A percentile compares a stretch with the other conserved stretches of the same genome.
Evolutionary conservation across 35 echinoderm and acorn worm species (phyloP).

Genomic region (Eucidaris tribuloides): DNA sequence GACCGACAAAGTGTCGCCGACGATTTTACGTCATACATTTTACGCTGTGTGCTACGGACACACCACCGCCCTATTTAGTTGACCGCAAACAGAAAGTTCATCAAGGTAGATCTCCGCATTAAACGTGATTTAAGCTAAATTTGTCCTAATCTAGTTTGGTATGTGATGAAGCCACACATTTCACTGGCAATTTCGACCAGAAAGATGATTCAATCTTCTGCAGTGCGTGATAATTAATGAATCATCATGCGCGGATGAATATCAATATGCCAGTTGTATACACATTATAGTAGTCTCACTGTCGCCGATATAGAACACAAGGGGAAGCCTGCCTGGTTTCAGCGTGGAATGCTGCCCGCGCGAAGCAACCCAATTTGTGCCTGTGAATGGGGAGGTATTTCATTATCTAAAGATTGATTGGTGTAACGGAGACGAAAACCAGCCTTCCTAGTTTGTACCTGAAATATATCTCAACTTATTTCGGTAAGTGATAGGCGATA

Average conservation of each 20-base stretch:
- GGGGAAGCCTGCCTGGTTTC: neutral
- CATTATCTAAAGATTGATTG: too few relatives aligned
- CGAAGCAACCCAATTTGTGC: neutral
- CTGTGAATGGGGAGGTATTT: neutral
- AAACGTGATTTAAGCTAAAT: too few relatives aligned
- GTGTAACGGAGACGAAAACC: too few relatives aligned
- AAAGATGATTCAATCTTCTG: too few relatives aligned
- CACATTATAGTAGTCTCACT: slow-evolving; percentile 24
- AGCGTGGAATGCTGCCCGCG: slow-evolving; percentile 21
- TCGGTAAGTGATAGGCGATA: too few relatives aligned
- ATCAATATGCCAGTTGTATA: slow-evolving; percentile 11
- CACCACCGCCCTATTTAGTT: slow-evolving; percentile 1
- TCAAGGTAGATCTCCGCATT: too few relatives aligned
- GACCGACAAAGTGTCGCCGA: slow-evolving; percentile 15
- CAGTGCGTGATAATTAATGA: slow-evolving; percentile 22
- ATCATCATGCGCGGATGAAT: slow-evolving; percentile 24
- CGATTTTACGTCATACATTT: slow-evolving; percentile 10
- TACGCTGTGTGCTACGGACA: neutral
- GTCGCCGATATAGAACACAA: slow-evolving; percentile 6
- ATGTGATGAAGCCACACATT: too few relatives aligned
- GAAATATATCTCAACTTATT: too few relatives aligned
- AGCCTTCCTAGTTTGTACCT: too few relatives aligned
- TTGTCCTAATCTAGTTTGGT: too few relatives aligned
- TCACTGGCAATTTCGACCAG: too few relatives aligned
- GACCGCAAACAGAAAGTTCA: slow-evolving; percentile 27